phyloP scores from a whole-genome alignment of 2,113 vertebrate genomes.

The Elachura formosa region DNA sequence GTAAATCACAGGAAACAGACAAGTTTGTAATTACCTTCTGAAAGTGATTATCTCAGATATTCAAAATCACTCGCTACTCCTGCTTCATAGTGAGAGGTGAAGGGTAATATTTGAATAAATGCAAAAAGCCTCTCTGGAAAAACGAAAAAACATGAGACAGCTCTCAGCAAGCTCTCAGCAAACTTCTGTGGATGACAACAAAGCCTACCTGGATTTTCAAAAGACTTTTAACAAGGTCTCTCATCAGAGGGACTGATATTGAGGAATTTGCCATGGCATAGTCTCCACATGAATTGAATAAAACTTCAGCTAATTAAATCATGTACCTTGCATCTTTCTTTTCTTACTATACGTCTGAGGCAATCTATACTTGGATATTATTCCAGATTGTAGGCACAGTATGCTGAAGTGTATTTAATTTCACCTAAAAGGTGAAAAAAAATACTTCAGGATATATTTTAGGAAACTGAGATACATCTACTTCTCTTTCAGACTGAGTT shows the following conservation, averaged over 20 bases:
- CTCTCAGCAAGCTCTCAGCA: not conserved
- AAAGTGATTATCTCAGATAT: conserved; percentile 7
- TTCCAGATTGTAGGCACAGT: not conserved
- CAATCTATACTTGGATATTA: not conserved
- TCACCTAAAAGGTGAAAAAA: not conserved
- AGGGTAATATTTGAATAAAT: not conserved
- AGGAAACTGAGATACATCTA: not conserved
- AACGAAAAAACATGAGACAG: not conserved
- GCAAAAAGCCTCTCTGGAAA: not conserved
- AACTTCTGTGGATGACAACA: not conserved
- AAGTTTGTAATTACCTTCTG: conserved; percentile 20
- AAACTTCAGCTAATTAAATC: conserved; percentile 12
- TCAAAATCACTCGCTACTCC: not conserved
- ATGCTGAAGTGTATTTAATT: not conserved
- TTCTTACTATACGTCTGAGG: not conserved
- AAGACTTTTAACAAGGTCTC: not conserved
- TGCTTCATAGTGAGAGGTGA: not conserved
- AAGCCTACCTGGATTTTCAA: not conserved
- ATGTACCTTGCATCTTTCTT: not conserved
- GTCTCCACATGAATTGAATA: not conserved
- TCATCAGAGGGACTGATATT: not conserved
- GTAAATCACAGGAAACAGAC: conserved; percentile 1
- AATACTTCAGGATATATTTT: not conserved
- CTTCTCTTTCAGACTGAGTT: not conserved
- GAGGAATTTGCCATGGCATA: not conserved